Conservation (phyloP, 1,140 invertebrate genomes). For the Hestina assimilis region DNA sequence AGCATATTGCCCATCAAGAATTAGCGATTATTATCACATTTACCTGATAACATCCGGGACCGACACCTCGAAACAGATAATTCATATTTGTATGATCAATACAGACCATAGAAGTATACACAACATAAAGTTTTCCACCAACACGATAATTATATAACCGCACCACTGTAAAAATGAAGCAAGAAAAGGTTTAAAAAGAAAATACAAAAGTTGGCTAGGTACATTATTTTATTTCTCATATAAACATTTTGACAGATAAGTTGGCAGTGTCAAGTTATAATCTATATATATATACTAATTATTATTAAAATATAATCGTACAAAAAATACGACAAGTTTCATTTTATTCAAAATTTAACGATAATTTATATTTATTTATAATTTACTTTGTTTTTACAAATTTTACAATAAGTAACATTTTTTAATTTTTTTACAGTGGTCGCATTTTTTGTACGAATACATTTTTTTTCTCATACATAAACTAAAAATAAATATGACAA, state of each 20-base stretch:
- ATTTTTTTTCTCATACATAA: background rate
- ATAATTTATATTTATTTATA: background rate
- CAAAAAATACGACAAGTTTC: background rate
- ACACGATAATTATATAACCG: no score
- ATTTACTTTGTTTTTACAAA: background rate
- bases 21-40: no score
- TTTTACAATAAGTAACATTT: constrained; percentile 3
- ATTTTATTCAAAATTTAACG: background rate
- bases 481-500: background rate
- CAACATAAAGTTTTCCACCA: no score
- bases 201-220: constrained; percentile 22
- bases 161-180: no score
- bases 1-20: no score
- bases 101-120: no score
- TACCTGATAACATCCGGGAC: no score
- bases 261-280: constrained; percentile 23
- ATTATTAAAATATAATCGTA: constrained; percentile 1
- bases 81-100: no score
- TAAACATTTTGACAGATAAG: constrained; percentile 15
- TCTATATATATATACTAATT: background rate
- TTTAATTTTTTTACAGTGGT: constrained; percentile 12
- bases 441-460: constrained; percentile 2
- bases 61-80: no score
- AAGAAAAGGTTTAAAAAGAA: constrained; percentile 3
- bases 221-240: constrained; percentile 25